Conservation (phyloP, 1,140 invertebrate species). For the Procambarus clarkii region DNA sequence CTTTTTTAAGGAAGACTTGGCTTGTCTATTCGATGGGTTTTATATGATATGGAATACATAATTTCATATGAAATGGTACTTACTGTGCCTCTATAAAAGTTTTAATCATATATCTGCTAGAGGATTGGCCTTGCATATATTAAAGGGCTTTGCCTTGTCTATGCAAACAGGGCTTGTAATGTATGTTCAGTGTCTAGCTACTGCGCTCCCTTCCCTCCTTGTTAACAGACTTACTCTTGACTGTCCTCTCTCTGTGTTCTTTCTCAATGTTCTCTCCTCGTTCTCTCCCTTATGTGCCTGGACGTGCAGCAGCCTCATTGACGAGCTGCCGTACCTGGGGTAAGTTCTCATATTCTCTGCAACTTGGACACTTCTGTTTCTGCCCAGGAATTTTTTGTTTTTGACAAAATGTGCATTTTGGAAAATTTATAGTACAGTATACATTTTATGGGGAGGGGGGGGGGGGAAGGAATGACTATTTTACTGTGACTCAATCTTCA, state of each 20-base stretch:
- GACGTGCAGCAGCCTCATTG: slow-evolving; percentile 64
- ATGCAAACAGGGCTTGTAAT: slow-evolving; percentile 54
- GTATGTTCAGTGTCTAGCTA: slow-evolving; percentile 55
- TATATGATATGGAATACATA: background rate
- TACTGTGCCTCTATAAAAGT: background rate
- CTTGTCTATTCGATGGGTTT: background rate
- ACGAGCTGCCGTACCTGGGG: slow-evolving; percentile 64
- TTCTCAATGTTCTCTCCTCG: slow-evolving; percentile 58
- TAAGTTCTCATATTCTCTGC: slow-evolving; percentile 51
- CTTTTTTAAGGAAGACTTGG: background rate
- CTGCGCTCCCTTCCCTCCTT: slow-evolving; percentile 27
- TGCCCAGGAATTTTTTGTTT: slow-evolving; percentile 3
- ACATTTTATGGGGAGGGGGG: background rate
- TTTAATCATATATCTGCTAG: slow-evolving; percentile 16
- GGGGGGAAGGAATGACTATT: background rate
- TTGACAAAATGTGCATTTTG: slow-evolving; percentile 8
- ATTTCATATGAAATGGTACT: background rate
- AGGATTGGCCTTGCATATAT: slow-evolving; percentile 42
- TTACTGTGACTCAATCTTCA: slow-evolving; percentile 2
- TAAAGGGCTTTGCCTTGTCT: slow-evolving; percentile 46
- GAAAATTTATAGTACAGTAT: background rate
- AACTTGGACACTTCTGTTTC: slow-evolving; percentile 20
- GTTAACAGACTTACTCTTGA: slow-evolving; percentile 24
- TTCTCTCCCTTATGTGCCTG: slow-evolving; percentile 51
- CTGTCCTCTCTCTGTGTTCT: slow-evolving; percentile 26